Evolutionary conservation across 2,888 invertebrate species (phyloP).

Genomic region (Drosophila lutescens): DNA sequence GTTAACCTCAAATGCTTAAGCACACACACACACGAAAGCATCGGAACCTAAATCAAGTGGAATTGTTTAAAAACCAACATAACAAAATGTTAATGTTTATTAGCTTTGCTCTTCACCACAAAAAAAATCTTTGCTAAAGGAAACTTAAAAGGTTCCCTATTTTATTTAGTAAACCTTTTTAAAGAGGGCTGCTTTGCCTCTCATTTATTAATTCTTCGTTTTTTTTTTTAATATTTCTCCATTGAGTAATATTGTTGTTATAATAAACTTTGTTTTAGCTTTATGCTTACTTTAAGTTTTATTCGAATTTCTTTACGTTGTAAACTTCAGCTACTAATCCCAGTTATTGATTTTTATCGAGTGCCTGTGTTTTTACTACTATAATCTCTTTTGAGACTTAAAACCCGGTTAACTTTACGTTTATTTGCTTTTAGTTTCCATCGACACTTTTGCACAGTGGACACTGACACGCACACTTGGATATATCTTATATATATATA

Average conservation of each 20-base stretch:
- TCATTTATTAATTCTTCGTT: background rate
- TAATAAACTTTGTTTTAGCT: background rate
- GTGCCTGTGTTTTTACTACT: constrained; percentile 34
- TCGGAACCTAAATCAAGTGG: constrained; percentile 12
- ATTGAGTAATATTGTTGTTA: background rate
- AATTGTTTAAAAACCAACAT: constrained; percentile 24
- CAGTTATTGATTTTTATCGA: constrained; percentile 80
- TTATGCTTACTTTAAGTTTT: constrained; percentile 58
- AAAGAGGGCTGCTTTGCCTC: no score
- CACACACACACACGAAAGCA: constrained; percentile 40
- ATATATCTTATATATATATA: constrained; percentile 16
- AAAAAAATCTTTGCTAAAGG: background rate
- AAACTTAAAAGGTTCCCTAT: background rate
- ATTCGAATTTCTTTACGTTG: constrained; percentile 41
- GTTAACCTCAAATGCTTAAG: constrained; percentile 81
- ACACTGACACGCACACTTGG: constrained; percentile 33
- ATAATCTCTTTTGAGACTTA: constrained; percentile 32
- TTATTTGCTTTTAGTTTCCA: constrained; percentile 54
- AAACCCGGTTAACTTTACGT: constrained; percentile 28
- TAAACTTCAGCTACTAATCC: constrained; percentile 80
- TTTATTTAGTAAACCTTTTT: background rate
- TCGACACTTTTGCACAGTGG: constrained; percentile 24
- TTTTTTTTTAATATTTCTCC: background rate
- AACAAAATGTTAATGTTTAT: background rate
- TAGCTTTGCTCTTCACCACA: background rate